Conservation (phyloP, 2,888 invertebrate species). For the Crepidodera aurea region DNA sequence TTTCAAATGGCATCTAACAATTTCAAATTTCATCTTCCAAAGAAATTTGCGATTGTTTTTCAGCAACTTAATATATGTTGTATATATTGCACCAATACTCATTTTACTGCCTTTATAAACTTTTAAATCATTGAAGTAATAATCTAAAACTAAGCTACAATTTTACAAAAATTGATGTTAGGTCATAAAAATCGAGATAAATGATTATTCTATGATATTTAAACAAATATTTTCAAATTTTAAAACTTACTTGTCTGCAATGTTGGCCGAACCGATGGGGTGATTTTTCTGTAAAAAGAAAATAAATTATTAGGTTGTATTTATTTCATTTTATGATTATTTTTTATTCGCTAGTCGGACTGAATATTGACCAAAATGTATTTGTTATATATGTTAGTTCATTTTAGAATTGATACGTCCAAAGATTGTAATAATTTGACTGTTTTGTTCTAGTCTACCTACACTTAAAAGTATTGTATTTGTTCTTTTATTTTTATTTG, state of each 20-base stretch:
- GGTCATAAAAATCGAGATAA: too few species aligned
- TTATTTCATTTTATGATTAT: neutral
- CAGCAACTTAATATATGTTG: too few species aligned
- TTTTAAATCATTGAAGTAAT: too few species aligned
- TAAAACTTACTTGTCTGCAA: neutral
- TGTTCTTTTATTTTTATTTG: neutral
- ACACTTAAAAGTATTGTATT: neutral
- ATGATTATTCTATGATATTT: too few species aligned
- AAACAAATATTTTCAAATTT: neutral
- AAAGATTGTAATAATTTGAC: conserved; percentile 1
- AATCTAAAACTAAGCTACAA: too few species aligned
- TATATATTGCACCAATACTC: neutral
- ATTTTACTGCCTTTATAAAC: neutral
- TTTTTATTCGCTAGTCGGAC: conserved; percentile 3
- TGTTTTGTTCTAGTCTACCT: conserved; percentile 12
- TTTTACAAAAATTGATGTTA: too few species aligned
- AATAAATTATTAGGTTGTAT: conserved; percentile 3
- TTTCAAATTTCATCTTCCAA: too few species aligned
- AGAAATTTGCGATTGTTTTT: too few species aligned
- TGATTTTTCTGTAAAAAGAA: neutral
- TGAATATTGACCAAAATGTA: conserved; percentile 12
- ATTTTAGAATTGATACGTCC: neutral
- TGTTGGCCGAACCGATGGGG: neutral
- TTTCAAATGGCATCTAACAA: too few species aligned
- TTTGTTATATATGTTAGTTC: neutral